Base-by-base conservation (phyloP, 2,113 vertebrate species). In the Actenoides hombroni region DNA sequence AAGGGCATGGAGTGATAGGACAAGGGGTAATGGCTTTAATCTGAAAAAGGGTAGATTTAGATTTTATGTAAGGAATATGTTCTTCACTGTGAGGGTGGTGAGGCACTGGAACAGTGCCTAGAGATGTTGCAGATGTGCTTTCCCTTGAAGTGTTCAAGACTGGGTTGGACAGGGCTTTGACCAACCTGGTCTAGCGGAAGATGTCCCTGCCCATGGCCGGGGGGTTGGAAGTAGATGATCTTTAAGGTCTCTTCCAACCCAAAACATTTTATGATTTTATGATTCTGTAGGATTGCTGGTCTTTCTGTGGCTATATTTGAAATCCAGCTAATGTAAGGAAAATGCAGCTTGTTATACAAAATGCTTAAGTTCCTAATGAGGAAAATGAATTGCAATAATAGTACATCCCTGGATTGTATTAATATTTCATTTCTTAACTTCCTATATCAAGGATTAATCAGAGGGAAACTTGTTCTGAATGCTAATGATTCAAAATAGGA, bases 401-500 rank as follows among this genome's bases (percentile, higher is more conserved):
- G 16, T 75, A 84, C 5, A 5, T 71, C 49, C 57, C 29, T 1
- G 7, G 51, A 91, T 94, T 96, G 63, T 94, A 93, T 95, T 92
- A 94, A 94, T 96, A 94, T 92, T 97, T 95, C 5, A 95, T 95
- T 96, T 91, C 44, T 89, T 92, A 79, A 76, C 88, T 86, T 96
- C 24, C 69, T 80, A 75, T 53, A 94, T 89, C 60, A 85, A 90
- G 54, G 49, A 92, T 78, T 94, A 97, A 95, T 95, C 86, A 86
- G 54, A 96, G 8, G 10, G 91, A 83, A 83, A 37, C 23, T 86
- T 81, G 11, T 63, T 49, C 81, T 86, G 90, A 94, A 92, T 97
- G 79, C n/a, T 64, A 95, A 91, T 91, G 29, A 84, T 26, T 59
- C 23, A 75, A 92, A 96, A 71, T 33, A 81, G 3, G 31, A 93